Evolutionary conservation across 2,113 vertebrate species (phyloP), one percentile per base, ranked within the genome.

Genomic region (Terrapene triunguis): DNA sequence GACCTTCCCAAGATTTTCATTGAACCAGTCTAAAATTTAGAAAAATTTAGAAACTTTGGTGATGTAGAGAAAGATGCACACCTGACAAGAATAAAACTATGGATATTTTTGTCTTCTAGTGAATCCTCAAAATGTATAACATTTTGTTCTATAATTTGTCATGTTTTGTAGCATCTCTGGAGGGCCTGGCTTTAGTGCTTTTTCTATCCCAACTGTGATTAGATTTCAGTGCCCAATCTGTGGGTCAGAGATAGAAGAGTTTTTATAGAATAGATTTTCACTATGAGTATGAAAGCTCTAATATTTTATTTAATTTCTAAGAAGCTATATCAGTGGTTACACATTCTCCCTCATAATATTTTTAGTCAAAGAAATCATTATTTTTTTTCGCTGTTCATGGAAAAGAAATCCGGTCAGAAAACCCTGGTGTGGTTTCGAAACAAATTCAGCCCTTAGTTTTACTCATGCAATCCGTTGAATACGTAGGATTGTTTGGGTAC

Each of bases 211-310:
- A 57, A 89, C 42, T 32, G 5, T 95, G 42, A 93, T 93, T 95
- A 83, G 93, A n/a, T 96, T 97, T 96, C 96, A 95, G 88, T 96
- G 91, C 88, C 62, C 59, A 51, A 19, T 92, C 13, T 54, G 13
- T 8, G 29, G 51, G 38, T 38, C 51, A 82, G 32, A 82, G 54
- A 42, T 42, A 38, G 19, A 72, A 72, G n/a, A 74, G 21, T 42
- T 82, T 54, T 53, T 35, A 55, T 54, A 53, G 32, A 38, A 55
- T n/a, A 55, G 80, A 82, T 50, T 50, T 50, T 82, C 32, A 38
- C 8, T n/a, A 50, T 42, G 14, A 53, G n/a, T 35, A 21, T 55
- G 69, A 38, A 74, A 74, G n/a, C 69, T 12, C n/a, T 74, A 42
- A 74, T 74, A 74, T 74, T 25, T 65, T 38, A 42, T 74, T 74